phyloP scores from a whole-genome alignment of 2,113 vertebrate genomes.

The Globicephala melas region DNA sequence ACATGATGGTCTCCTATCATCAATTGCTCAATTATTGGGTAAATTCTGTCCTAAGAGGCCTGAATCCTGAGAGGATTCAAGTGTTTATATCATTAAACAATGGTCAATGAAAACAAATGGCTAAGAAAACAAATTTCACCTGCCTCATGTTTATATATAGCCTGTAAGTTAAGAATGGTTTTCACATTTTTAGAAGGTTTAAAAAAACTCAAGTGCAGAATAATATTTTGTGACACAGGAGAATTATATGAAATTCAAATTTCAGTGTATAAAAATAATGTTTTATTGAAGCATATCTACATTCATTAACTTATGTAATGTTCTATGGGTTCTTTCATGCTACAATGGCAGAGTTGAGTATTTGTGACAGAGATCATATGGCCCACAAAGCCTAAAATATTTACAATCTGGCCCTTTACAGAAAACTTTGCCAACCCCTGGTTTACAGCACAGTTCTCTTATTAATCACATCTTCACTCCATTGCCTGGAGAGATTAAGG shows the following conservation, averaged over 20 bases:
- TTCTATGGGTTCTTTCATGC: neutral
- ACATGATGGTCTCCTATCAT: neutral
- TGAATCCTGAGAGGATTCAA: neutral
- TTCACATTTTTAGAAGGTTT: neutral
- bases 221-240: neutral
- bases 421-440: neutral
- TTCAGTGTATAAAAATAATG: neutral
- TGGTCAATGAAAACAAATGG: neutral
- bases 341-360: neutral
- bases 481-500: neutral
- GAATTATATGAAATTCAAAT: constrained; percentile 32
- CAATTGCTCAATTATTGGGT: neutral
- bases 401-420: neutral
- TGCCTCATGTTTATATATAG: neutral
- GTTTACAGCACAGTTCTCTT: neutral
- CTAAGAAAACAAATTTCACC: neutral
- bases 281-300: neutral
- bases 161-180: neutral
- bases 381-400: neutral
- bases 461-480: neutral
- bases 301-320: neutral
- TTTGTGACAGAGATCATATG: neutral
- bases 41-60: neutral
- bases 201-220: neutral
- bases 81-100: neutral